phyloP scores from a whole-genome alignment of 2,113 vertebrate genomes.

The Indicator maculatus region DNA sequence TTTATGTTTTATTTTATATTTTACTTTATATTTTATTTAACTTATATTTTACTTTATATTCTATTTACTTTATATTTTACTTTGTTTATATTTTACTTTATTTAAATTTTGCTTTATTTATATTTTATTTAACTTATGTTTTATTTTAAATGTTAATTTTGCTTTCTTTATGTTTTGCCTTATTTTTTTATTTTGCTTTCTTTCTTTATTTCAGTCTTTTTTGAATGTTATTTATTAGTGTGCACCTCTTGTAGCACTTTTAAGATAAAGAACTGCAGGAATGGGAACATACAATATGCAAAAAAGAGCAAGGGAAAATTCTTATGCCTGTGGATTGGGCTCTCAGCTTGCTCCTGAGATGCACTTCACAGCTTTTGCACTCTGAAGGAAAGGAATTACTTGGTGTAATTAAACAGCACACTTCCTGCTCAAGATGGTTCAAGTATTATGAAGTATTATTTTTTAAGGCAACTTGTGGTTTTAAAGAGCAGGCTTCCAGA shows the following conservation, averaged over 20 bases:
- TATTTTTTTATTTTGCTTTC: too few relatives aligned
- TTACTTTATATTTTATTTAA: too few relatives aligned
- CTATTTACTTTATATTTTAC: too few relatives aligned
- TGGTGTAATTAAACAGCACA: neutral
- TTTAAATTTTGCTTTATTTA: too few relatives aligned
- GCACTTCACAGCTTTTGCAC: neutral
- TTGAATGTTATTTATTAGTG: neutral
- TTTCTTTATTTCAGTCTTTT: too few relatives aligned
- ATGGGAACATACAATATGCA: neutral
- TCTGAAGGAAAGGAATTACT: neutral
- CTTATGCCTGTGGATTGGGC: neutral
- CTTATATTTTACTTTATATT: too few relatives aligned
- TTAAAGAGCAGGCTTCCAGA: neutral
- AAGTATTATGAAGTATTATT: neutral
- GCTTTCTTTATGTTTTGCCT: too few relatives aligned
- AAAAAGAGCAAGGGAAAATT: neutral
- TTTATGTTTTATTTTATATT: too few relatives aligned
- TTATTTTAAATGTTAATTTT: too few relatives aligned
- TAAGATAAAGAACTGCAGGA: neutral
- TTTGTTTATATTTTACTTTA: too few relatives aligned
- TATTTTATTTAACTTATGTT: too few relatives aligned
- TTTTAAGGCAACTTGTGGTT: constrained; percentile 7
- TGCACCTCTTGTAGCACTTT: neutral
- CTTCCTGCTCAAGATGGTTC: neutral
- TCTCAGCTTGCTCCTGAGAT: neutral